Conservation (phyloP, 2,797 vertebrate genomes). For the Monodelphis domestica region DNA sequence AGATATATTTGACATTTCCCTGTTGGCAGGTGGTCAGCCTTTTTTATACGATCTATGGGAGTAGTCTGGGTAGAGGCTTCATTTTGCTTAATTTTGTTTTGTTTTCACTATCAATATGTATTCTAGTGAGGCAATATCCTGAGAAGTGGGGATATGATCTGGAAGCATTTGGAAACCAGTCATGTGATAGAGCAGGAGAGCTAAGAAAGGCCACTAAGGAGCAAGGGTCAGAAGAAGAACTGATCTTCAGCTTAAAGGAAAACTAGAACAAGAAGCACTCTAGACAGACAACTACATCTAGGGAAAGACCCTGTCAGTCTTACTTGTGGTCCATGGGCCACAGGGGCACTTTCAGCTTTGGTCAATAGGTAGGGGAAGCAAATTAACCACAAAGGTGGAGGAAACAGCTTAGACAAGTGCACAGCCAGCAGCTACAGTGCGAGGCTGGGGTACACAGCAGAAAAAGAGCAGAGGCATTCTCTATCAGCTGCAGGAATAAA, state of each 20-base stretch:
- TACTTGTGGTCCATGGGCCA: not conserved
- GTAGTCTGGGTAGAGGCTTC: not conserved
- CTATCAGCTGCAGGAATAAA: not conserved
- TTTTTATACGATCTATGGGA: not conserved
- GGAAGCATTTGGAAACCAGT: not conserved
- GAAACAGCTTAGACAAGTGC: not conserved
- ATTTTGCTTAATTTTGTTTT: not conserved
- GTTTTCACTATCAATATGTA: not conserved
- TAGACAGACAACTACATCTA: not conserved
- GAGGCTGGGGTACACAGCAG: not conserved
- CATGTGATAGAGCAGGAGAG: not conserved
- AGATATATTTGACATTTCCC: not conserved
- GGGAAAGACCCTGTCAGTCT: not conserved
- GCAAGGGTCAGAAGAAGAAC: not conserved
- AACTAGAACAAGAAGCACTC: not conserved
- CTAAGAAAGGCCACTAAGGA: not conserved
- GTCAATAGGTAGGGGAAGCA: not conserved
- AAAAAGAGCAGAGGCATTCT: not conserved
- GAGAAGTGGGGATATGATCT: not conserved
- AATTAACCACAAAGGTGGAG: not conserved
- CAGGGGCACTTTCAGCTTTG: not conserved
- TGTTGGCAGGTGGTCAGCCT: not conserved
- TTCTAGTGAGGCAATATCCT: not conserved
- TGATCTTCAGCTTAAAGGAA: not conserved
- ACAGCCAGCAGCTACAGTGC: not conserved